Evolutionary conservation across 1,140 invertebrate genomes (phyloP), one percentile per base, ranked within the genome.

Genomic region (Lordiphosa collinella): DNA sequence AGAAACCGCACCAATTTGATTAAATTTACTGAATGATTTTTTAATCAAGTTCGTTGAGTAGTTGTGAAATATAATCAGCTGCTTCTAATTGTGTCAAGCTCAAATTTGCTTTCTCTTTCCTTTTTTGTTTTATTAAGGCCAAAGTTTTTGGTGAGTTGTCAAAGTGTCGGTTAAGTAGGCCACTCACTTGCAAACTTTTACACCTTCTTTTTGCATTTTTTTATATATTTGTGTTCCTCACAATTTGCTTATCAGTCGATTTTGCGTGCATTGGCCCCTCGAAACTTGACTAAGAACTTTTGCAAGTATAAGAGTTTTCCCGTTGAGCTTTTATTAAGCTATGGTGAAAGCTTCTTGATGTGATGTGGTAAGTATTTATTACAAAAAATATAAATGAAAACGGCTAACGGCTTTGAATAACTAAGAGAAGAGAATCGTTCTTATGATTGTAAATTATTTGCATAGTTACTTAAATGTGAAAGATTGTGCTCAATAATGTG

Each of bases 91-190:
- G 31, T 48, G 51, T 46, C 61, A 49, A 50, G 44, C 29, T 35
- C 25, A 50, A 34, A 14, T 29, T 43, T 40, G 6, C 29, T 47
- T 16, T 10, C 4, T 14, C 54, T 8, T 48, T 22, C 7, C 51
- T 32, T 32, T 38, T 58, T 63, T 63, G 13, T 9, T 35, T 22
- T 8, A 48, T 59, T 46, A 34, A 46, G 47, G 63, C 36, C 58
- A 62, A 63, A 56, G 47, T 73, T 29, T 29, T 29, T 29, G 1
- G 25, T 58, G 64, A 69, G 68, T 64, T 68, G 59, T 6, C 25
- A 55, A 65, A 79, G 69, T 80, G 54, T 74, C 69, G 50, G 58
- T 49, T 46, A 79, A 65, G 47, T 63, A 47, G 56, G 73, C 40
- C 70, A 51, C 43, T 48, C 67, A 60, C 49, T 49, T 29, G 7